Conservation (phyloP, 1,140 invertebrate genomes). For the Ptiloglossa arizonensis region DNA sequence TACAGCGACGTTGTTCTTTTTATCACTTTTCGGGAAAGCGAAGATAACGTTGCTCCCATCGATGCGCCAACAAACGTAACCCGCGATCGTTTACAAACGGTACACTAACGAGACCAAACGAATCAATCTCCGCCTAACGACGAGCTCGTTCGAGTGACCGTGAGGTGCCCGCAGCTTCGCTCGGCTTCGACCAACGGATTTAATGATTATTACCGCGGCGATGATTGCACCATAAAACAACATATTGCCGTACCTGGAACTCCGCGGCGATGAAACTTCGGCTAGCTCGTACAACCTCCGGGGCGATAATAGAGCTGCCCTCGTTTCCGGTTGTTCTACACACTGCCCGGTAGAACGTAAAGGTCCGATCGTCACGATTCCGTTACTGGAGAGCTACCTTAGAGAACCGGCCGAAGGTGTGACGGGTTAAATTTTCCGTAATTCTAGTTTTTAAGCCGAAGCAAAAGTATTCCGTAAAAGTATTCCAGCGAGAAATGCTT, state of each 20-base stretch:
- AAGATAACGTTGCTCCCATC: too few species aligned
- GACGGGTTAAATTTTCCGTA: background rate
- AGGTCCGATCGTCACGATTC: conserved; percentile 32
- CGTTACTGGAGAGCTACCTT: background rate
- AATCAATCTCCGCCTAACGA: conserved; percentile 45
- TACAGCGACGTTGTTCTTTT: too few species aligned
- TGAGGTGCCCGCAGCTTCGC: conserved; percentile 27
- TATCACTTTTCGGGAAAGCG: too few species aligned
- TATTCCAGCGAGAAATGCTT: too few species aligned
- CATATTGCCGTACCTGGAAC: conserved; percentile 69
- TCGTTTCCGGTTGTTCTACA: conserved; percentile 62
- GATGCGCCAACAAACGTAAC: too few species aligned
- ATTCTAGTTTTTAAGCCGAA: too few species aligned
- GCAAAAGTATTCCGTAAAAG: too few species aligned
- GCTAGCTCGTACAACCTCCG: conserved; percentile 50
- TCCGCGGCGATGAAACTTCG: conserved; percentile 59
- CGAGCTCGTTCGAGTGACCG: conserved; percentile 25
- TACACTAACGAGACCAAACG: conserved; percentile 13
- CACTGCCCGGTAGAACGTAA: conserved; percentile 22
- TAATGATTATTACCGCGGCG: conserved; percentile 71
- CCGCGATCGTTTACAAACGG: too few species aligned
- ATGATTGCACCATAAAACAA: conserved; percentile 73
- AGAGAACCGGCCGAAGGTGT: conserved; percentile 14
- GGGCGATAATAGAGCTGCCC: conserved; percentile 56
- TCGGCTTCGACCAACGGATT: conserved; percentile 52